phyloP scores from a whole-genome alignment of 2,888 invertebrate species.

The Cerastoderma edule region DNA sequence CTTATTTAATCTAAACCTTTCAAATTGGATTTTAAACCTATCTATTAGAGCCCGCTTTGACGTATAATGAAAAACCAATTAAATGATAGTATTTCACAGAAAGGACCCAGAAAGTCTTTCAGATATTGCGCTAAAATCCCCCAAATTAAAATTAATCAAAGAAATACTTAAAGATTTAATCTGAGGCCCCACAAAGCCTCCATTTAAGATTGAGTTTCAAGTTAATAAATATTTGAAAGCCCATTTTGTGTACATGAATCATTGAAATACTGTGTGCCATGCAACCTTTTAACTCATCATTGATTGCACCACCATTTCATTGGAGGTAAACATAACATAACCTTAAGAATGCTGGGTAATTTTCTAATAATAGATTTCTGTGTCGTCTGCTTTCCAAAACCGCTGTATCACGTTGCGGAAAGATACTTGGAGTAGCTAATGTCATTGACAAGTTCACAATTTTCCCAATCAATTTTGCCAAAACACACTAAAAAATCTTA shows the following conservation, averaged over 20 bases:
- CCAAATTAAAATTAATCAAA: constrained; percentile 26
- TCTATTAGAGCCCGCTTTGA: constrained; percentile 16
- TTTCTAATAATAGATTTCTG: too few species aligned
- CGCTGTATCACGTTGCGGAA: too few species aligned
- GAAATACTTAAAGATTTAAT: constrained; percentile 17
- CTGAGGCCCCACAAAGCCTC: background rate
- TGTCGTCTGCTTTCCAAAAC: too few species aligned
- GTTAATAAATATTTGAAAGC: constrained; percentile 20
- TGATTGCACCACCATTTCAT: too few species aligned
- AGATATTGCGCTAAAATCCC: constrained; percentile 17
- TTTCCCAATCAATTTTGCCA: too few species aligned
- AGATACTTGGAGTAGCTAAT: too few species aligned
- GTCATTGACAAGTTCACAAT: too few species aligned
- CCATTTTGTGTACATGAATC: constrained; percentile 21
- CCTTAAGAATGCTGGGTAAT: too few species aligned
- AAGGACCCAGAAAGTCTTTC: constrained; percentile 17
- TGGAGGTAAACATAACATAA: too few species aligned
- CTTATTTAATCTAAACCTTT: constrained; percentile 19
- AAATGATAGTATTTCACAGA: constrained; percentile 36
- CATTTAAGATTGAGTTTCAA: constrained; percentile 17
- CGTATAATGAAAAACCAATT: constrained; percentile 29
- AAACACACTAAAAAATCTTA: too few species aligned
- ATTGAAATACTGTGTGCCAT: background rate
- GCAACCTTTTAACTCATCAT: too few species aligned
- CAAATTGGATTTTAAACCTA: constrained; percentile 22